Base-by-base conservation (phyloP, 2,797 vertebrate genomes). In the Botia kubotai region DNA sequence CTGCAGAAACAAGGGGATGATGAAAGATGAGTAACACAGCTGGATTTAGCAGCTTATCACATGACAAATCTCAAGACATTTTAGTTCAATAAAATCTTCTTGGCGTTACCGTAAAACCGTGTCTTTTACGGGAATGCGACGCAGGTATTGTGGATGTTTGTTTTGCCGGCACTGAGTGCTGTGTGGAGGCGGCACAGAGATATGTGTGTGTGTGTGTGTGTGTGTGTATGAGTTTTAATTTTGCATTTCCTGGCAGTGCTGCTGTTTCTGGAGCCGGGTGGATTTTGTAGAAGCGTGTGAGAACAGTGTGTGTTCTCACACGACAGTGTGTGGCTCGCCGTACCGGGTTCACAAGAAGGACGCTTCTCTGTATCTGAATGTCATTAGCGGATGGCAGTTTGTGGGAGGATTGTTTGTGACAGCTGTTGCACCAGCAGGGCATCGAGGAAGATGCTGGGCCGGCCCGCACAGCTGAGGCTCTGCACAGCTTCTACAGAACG, bases 361-460 rank as follows among this genome's bases (percentile, higher is more conserved):
- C 26, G 57, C 67, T 26, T 58, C 39, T 43, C 10, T 33, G 48
- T 36, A 52, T 70, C 79, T 67, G 74, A 12, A 70, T 70, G 66
- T 86, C 79, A 84, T 86, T 69, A 80, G 72, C 85, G 82, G 39
- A 65, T 71, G 10, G 77, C 81, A 86, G 79, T 78, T 63, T 43
- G 53, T n/a, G n/a, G n/a, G n/a, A n/a, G n/a, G n/a, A n/a, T n/a
- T n/a, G n/a, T n/a, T n/a, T n/a, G 57, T 81, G 80, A 85, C 90
- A 92, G 91, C 91, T 90, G 89, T 91, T 90, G 88, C 91, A 93
- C 88, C 88, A 90, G n/a, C 77, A 76, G 86, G 79, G 66, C 85
- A 84, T 78, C 79, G 86, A 87, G 65, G 80, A 46, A 46, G 43
- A 88, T 12, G 1, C 58, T 29, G 58, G 23, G 58, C 58, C 13